A percentile compares a stretch with the other conserved stretches of the same genome.
Evolutionary conservation across 2,113 vertebrate genomes (phyloP).

Genomic region (Psilopogon haemacephalus): DNA sequence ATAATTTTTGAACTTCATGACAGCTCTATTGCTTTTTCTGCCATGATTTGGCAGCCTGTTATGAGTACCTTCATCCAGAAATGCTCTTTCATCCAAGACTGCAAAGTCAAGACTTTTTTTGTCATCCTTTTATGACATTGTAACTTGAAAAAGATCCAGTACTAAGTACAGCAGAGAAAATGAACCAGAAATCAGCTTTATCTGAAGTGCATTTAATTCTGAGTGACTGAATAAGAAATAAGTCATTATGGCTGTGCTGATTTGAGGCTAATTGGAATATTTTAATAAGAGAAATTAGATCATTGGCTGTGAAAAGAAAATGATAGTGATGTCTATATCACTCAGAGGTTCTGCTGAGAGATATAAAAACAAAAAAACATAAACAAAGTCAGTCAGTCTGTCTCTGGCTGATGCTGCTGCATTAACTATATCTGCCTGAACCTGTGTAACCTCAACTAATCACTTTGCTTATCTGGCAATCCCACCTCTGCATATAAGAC

Average conservation of each 20-base stretch:
- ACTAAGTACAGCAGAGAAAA: constrained; percentile 32
- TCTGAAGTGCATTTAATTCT: constrained; percentile 11
- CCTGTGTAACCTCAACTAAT: too few relatives aligned
- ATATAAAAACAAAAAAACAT: too few relatives aligned
- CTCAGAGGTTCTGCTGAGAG: too few relatives aligned
- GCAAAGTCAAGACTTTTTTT: constrained; percentile 72
- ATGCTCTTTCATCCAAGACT: constrained; percentile 65
- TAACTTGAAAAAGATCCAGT: constrained; percentile 55
- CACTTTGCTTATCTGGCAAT: too few relatives aligned
- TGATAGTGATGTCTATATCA: too few relatives aligned
- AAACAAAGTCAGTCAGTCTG: too few relatives aligned
- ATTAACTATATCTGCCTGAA: too few relatives aligned
- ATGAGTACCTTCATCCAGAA: constrained; percentile 66
- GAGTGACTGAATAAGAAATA: not conserved
- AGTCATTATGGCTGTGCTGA: not conserved
- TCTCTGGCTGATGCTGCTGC: too few relatives aligned
- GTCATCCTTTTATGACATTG: constrained; percentile 54
- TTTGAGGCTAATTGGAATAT: too few relatives aligned
- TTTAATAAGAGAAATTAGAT: too few relatives aligned
- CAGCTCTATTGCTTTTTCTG: constrained; percentile 77
- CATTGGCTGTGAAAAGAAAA: too few relatives aligned
- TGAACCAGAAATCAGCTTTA: constrained; percentile 41
- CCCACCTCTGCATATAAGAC: too few relatives aligned
- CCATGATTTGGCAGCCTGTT: constrained; percentile 61
- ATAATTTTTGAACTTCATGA: constrained; percentile 79